Evolutionary conservation across 2,797 vertebrate genomes (phyloP), one percentile per base, ranked within the genome.

Genomic region (Leptoclinus maculatus): DNA sequence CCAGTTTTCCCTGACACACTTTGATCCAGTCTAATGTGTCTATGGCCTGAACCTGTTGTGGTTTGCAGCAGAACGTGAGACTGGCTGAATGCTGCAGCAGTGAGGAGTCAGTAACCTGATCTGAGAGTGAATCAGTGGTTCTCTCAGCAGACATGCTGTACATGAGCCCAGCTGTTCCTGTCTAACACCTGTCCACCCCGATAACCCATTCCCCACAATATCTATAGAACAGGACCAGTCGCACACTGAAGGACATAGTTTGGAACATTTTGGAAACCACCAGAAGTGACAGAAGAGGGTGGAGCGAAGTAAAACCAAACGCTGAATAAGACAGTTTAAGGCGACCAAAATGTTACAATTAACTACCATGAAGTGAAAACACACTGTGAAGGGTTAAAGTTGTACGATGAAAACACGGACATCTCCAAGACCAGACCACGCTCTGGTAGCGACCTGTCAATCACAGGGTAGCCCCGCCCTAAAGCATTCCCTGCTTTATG

Each of bases 121-220:
- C 71, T 51, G 34, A 43, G 68, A 76, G 66, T 85, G 77, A 91
- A 87, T 90, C 85, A 90, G 83, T 76, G 80, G 25, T 80, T 87
- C 77, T 80, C 74, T 82, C 60, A 41, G 74, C 80, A 86, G 79
- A 60, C 78, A 78, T 70, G 86, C 79, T 74, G 83, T 81, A 82
- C 86, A 87, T 66, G 66, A 82, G 27, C 58, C 63, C 91, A 92
- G 91, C 89, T 92, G 90, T 80, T 90, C 72, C 78, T 54, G 49
- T 73, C 83, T 32, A 45, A 80, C 90, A 88, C 83, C 80, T 84
- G 73, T 80, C 78, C 62, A 25, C 23, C 70, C 64, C 0, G 0
- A 65, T 10, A n/a, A 43, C 59, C 66, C 23, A 8, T 41, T 70
- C 56, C 12, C 76, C 29, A 45, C 34, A 71, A 45, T 41, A 65